Percentiles rank a stretch among this genome's conserved stretches.
Evolutionary conservation across 2,797 vertebrate genomes (phyloP).

Genomic region (Sebastes iracundus): DNA sequence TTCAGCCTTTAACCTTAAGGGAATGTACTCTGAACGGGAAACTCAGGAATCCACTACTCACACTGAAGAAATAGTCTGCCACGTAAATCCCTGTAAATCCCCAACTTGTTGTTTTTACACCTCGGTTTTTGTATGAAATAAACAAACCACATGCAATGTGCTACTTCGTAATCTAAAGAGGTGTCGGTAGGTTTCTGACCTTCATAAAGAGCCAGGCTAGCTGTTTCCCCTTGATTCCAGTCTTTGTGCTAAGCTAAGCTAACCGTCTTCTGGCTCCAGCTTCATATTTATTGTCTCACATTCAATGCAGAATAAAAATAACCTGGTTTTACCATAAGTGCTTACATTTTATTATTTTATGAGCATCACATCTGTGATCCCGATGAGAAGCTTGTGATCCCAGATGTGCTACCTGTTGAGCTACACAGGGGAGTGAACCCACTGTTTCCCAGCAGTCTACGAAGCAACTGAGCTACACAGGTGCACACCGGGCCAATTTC

Average conservation of each 20-base stretch:
- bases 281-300: neutral
- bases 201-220: neutral
- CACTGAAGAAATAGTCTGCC: no score
- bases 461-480: slow-evolving; percentile 30
- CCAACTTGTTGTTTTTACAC: neutral
- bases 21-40: no score
- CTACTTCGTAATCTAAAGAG: fast-evolving
- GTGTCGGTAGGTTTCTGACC: no score
- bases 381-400: neutral
- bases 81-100: no score
- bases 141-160: neutral
- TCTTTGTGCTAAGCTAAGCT: neutral
- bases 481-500: slow-evolving; percentile 30
- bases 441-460: slow-evolving; percentile 24
- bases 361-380: neutral
- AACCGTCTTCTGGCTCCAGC: neutral
- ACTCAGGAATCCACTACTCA: no score
- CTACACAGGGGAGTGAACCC: neutral
- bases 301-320: neutral
- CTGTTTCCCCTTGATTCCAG: neutral
- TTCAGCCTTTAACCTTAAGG: no score
- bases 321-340: neutral
- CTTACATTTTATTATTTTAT: neutral
- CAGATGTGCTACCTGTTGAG: slow-evolving; percentile 18
- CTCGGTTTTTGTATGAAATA: neutral